These are phyloP conservation scores for Mixornis gularis DNA, from an alignment of 2,113 vertebrate genomes.

Conservation along the genomic window DNA sequence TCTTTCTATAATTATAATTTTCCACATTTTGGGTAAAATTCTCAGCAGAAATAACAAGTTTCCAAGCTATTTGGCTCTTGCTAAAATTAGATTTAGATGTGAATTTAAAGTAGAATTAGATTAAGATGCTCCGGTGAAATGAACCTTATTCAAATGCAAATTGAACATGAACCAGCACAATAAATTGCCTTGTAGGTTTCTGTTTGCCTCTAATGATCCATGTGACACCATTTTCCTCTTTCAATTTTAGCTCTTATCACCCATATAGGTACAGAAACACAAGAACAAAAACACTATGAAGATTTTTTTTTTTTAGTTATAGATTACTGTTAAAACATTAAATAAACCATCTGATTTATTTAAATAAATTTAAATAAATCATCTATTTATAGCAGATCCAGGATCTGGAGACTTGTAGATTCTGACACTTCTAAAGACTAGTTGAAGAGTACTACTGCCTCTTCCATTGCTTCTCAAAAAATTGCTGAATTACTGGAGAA, in stretches of 20 bases:
- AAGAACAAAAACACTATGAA: neutral
- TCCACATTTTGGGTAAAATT: slow-evolving; percentile 15
- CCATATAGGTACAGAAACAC: neutral
- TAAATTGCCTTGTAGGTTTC: neutral
- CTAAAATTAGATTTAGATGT: slow-evolving; percentile 29
- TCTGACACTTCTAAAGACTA: neutral
- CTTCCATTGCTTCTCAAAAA: neutral
- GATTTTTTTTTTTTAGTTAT: neutral
- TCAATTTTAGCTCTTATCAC: neutral
- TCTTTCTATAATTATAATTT: neutral
- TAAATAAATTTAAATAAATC: neutral
- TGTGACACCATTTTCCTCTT: neutral
- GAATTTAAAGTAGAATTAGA: neutral
- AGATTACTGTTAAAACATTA: neutral
- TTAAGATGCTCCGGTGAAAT: slow-evolving; percentile 13
- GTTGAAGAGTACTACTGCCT: neutral
- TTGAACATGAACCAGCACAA: slow-evolving; percentile 1
- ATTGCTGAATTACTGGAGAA: neutral
- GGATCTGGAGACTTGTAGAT: neutral
- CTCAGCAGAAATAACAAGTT: slow-evolving; percentile 5
- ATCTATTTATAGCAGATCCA: neutral
- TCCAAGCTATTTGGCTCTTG: neutral
- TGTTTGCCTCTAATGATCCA: neutral
- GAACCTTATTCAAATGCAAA: slow-evolving; percentile 32
- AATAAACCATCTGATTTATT: neutral